Conservation (phyloP, 2,113 vertebrate genomes). For the Callionymus lyra region DNA sequence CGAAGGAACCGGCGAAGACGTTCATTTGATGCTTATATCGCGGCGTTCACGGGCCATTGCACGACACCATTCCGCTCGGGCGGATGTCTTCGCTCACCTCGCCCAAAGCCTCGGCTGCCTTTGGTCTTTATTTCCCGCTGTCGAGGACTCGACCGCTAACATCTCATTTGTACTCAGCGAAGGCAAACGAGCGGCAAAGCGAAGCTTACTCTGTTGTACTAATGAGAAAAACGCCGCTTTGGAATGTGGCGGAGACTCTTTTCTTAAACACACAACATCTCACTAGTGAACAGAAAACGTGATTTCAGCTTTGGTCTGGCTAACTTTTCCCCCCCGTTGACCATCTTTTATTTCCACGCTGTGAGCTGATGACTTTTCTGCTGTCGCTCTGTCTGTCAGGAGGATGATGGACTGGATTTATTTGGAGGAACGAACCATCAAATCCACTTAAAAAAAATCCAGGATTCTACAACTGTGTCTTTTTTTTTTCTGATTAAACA, state of each 20-base stretch:
- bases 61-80: slow-evolving; percentile 12
- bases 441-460: too few relatives aligned
- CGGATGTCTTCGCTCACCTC: slow-evolving; percentile 23
- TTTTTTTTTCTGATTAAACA: too few relatives aligned
- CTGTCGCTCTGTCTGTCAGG: too few relatives aligned
- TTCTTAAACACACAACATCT: slow-evolving; percentile 25
- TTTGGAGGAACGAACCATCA: slow-evolving; percentile 6
- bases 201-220: slow-evolving; percentile 35
- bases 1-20: too few relatives aligned
- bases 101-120: slow-evolving; percentile 20
- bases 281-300: slow-evolving; percentile 24
- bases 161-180: slow-evolving; percentile 49
- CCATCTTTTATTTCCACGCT: background rate
- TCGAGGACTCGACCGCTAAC: slow-evolving; percentile 25
- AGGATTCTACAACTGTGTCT: too few relatives aligned
- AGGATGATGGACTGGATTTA: too few relatives aligned
- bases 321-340: background rate
- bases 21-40: slow-evolving; percentile 26
- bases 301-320: slow-evolving; percentile 14
- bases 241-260: slow-evolving; percentile 21
- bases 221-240: slow-evolving; percentile 40
- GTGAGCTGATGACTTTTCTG: too few relatives aligned
- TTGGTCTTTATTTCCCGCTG: slow-evolving; percentile 24
- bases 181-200: slow-evolving; percentile 30
- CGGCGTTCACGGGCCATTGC: slow-evolving; percentile 25